These are phyloP conservation scores for Kryphioiulus occultus DNA, from an alignment of 2,888 invertebrate genomes.

Conservation along the genomic window DNA sequence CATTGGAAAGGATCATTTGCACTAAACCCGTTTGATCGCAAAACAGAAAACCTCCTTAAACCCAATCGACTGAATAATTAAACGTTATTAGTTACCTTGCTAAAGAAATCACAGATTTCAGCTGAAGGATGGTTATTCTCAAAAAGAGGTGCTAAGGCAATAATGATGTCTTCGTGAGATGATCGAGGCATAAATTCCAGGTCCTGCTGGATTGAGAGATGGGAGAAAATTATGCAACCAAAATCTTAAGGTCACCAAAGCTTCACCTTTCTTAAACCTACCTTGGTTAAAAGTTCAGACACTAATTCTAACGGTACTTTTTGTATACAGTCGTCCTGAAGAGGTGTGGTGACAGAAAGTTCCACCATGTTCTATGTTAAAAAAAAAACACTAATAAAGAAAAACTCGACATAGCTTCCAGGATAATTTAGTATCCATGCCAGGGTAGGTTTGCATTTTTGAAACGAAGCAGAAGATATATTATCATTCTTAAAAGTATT, in stretches of 20 bases:
- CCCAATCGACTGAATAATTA: neutral
- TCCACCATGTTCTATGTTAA: conserved; percentile 76
- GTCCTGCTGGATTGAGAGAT: conserved; percentile 58
- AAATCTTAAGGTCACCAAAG: neutral
- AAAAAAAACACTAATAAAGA: conserved; percentile 53
- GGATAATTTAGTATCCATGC: neutral
- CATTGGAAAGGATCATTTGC: neutral
- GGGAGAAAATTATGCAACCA: neutral
- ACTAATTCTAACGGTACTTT: conserved; percentile 76
- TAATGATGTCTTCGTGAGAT: conserved; percentile 64
- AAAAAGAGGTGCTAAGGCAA: conserved; percentile 71
- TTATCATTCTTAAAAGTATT: neutral
- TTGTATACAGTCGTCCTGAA: conserved; percentile 78
- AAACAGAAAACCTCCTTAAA: neutral
- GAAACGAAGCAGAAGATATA: neutral
- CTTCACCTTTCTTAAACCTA: conserved; percentile 48
- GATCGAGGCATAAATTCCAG: conserved; percentile 61
- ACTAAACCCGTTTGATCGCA: neutral
- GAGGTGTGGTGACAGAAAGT: conserved; percentile 75
- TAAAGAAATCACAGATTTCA: conserved; percentile 70
- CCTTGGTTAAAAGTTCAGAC: conserved; percentile 71
- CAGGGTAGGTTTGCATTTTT: neutral
- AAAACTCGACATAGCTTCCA: neutral
- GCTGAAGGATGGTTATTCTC: conserved; percentile 72
- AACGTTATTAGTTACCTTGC: conserved; percentile 60